Evolutionary conservation across 2,113 vertebrate genomes (phyloP), one percentile per base, ranked within the genome.

Genomic region (Leucopternis melanops): DNA sequence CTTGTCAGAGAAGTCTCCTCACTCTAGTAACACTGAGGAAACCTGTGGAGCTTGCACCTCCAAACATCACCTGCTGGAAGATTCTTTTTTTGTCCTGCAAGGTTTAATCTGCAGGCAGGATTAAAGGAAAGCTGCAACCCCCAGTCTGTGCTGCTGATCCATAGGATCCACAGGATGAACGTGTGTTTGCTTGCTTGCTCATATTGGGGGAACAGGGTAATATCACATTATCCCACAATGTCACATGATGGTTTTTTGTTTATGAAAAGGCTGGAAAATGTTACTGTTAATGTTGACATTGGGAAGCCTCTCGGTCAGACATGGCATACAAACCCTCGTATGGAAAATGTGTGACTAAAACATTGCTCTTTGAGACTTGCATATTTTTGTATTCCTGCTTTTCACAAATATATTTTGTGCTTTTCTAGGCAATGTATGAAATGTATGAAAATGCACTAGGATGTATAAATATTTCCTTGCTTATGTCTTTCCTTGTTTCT

Each of bases 291-390:
- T 29, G 14, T 11, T 84, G 75, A 36, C 16, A 20, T 5, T 49
- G 57, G 50, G 16, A 74, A 31, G 23, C 13, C 31, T 83, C 20
- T 42, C 4, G 2, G 21, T 82, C n/a, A 69, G 45, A 52, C 8
- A 21, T 4, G 4, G 18, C 17, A 5, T 57, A 19, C 44, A 80
- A 44, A 65, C 10, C 14, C 34, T 26, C 2, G 0, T n/a, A 6
- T 47, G 52, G 45, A 74, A 86, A 73, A 61, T 11, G 18, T 62
- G 17, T 2, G 3, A 44, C 44, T 70, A 2, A 86, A 69, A 8
- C 54, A 5, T 34, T 45, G 14, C 26, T 44, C 6, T 70, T 40
- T 49, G 61, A 61, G 40, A 44, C 70, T 54, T 62, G 18, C 4
- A 0, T 61, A 11, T 78, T 20, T 58, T 17, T 23, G 9, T 66